Conservation (phyloP, 1,140 invertebrate species). For the Eueides isabella region DNA sequence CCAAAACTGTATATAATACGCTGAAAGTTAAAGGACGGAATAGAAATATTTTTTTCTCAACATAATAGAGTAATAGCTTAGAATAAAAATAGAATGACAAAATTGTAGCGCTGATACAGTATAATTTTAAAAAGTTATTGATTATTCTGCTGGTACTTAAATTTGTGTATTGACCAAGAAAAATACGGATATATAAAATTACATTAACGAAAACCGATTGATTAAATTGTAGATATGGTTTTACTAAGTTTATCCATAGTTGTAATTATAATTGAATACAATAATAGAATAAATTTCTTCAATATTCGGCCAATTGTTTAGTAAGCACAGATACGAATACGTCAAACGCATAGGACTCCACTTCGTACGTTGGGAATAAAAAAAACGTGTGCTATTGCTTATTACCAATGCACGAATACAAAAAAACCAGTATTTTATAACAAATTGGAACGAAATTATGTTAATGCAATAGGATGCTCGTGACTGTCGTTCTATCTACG, state of each 20-base stretch:
- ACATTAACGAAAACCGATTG: background rate
- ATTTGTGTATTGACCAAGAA: background rate
- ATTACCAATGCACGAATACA: too few species aligned
- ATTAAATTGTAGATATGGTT: background rate
- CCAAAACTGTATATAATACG: background rate
- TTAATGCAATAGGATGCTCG: too few species aligned
- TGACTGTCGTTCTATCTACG: too few species aligned
- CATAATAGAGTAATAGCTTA: background rate
- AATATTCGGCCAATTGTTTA: too few species aligned
- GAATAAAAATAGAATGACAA: background rate
- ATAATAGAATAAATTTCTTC: too few species aligned
- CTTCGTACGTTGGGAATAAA: too few species aligned
- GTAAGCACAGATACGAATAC: too few species aligned
- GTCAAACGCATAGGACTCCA: too few species aligned
- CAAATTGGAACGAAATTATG: too few species aligned
- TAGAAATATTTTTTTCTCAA: background rate
- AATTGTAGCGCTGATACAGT: constrained; percentile 7
- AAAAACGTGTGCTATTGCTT: too few species aligned
- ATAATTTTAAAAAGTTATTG: background rate
- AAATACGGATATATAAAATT: background rate
- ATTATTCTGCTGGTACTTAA: background rate
- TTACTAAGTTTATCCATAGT: background rate
- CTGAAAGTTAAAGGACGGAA: background rate
- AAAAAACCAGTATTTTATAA: too few species aligned
- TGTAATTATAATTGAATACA: background rate